These are phyloP conservation scores for silkworm (Bombyx mori) DNA, from an alignment of 1,140 invertebrate genomes.

Conservation along the genomic window ASM3026992v2 NC_085112.1:6040001-6040500, in stretches of 20 bases:
- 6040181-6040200: too few species aligned
- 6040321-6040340: slow-evolving; percentile 51
- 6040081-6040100: neutral
- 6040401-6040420: slow-evolving; percentile 20
- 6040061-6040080: neutral
- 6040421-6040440: too few species aligned
- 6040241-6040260: slow-evolving; percentile 1
- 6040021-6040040: neutral
- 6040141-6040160: too few species aligned
- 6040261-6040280: slow-evolving; percentile 24
- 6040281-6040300: slow-evolving; percentile 51
- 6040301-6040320: slow-evolving; percentile 64
- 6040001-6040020: neutral
- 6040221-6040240: too few species aligned
- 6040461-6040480: too few species aligned
- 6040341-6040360: slow-evolving; percentile 51
- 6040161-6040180: too few species aligned
- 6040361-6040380: slow-evolving; percentile 28
- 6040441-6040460: too few species aligned
- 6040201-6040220: too few species aligned
- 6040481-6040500: too few species aligned
- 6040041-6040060: neutral
- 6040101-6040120: too few species aligned
- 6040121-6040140: too few species aligned
- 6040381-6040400: slow-evolving; percentile 46